Percentiles rank a stretch among this genome's conserved stretches.
phyloP scores from a whole-genome alignment of 2,797 vertebrate species.

The Heteromormyrus szaboi region DNA sequence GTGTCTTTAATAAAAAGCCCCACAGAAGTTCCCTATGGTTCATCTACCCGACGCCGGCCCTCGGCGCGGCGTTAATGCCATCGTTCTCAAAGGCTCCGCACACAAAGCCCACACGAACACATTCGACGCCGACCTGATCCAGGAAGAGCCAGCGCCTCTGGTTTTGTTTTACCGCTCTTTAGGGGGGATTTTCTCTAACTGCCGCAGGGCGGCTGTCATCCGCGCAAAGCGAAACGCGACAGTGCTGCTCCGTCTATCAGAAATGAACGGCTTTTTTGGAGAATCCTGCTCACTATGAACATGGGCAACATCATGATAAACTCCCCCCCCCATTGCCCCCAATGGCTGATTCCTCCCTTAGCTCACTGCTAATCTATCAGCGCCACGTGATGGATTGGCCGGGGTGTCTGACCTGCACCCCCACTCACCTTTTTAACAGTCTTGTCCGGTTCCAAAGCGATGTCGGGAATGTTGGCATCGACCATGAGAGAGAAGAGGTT shows the following conservation, averaged over 20 bases:
- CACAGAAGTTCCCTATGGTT: not conserved
- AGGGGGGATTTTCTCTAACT: not conserved
- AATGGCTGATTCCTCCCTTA: not conserved
- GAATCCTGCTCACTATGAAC: not conserved
- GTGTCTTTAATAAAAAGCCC: not conserved
- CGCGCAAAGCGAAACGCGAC: not conserved
- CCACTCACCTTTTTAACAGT: conserved; percentile 87
- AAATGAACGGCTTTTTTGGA: not conserved
- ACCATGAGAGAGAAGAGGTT: conserved; percentile 99
- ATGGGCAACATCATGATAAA: not conserved
- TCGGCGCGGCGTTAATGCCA: not conserved
- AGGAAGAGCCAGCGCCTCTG: not conserved
- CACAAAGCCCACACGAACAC: not conserved
- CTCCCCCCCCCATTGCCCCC: not conserved
- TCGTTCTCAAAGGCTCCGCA: not conserved
- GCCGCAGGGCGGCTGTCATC: not conserved
- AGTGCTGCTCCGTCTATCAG: not conserved
- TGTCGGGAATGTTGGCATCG: conserved; percentile 97
- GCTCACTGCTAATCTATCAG: not conserved
- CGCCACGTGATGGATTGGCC: not conserved
- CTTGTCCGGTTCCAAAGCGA: conserved; percentile 96
- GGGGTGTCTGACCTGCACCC: not conserved
- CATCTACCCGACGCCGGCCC: not conserved
- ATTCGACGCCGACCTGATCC: not conserved
- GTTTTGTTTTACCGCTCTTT: not conserved